A percentile compares a stretch with the other conserved stretches of the same genome.
Evolutionary conservation across 2,797 vertebrate species (phyloP).

Genomic region (Anisognathus igniventris): DNA sequence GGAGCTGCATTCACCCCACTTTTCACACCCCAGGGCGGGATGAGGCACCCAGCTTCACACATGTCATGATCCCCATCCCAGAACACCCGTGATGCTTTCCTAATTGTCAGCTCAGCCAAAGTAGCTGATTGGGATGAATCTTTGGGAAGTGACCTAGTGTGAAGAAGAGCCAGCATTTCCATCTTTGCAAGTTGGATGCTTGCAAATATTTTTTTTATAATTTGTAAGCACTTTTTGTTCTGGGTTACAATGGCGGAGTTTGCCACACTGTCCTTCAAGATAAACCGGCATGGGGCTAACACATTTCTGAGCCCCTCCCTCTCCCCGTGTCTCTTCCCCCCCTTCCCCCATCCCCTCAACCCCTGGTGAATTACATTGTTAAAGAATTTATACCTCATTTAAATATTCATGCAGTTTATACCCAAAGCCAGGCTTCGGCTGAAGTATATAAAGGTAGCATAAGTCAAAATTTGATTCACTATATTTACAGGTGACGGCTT

Average conservation of each 20-base stretch:
- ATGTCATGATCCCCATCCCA: neutral
- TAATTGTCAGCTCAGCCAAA: neutral
- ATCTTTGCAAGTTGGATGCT: neutral
- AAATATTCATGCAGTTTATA: slow-evolving; percentile 76
- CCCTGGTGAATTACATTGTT: slow-evolving; percentile 53
- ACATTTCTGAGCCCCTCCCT: slow-evolving; percentile 52
- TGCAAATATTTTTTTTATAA: neutral
- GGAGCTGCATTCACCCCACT: neutral
- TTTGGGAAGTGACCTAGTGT: slow-evolving; percentile 13
- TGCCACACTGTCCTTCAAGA: slow-evolving; percentile 17
- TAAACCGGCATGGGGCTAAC: slow-evolving; percentile 28
- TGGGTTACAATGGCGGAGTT: neutral
- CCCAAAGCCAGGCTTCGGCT: slow-evolving; percentile 76
- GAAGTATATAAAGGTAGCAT: slow-evolving; percentile 79
- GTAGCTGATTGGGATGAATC: neutral
- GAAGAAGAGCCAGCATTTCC: slow-evolving; percentile 6
- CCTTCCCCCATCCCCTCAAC: neutral
- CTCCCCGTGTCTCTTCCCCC: neutral
- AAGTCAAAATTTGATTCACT: slow-evolving; percentile 85
- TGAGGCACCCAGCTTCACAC: neutral
- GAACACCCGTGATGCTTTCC: neutral
- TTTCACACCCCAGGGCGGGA: neutral
- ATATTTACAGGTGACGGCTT: slow-evolving; percentile 93
- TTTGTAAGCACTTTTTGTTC: neutral
- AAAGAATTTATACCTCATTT: slow-evolving; percentile 72